Conservation (phyloP, 2,113 vertebrate species). For the Podocnemis expansa region DNA sequence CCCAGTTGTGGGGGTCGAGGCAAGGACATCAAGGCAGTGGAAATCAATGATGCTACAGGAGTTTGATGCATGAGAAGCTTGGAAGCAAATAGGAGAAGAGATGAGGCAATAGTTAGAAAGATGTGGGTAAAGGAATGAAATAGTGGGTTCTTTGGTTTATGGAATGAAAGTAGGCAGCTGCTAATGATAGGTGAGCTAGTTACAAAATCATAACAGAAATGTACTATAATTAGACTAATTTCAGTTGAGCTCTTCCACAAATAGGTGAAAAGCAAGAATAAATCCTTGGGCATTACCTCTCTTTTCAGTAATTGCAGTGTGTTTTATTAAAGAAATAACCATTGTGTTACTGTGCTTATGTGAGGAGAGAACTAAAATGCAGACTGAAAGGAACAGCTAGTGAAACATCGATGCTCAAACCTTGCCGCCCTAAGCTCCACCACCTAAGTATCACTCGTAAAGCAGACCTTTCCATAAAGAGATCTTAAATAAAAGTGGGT, state of each 20-base stretch:
- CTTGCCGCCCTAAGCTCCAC: neutral
- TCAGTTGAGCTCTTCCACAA: constrained; percentile 1
- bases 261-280: neutral
- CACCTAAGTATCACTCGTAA: neutral
- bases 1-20: neutral
- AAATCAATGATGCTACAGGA: neutral
- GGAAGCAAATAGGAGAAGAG: neutral
- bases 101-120: neutral
- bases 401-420: neutral
- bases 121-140: neutral
- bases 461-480: neutral
- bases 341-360: rapidly evolving
- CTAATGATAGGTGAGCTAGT: neutral
- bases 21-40: neutral
- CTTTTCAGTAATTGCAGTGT: neutral
- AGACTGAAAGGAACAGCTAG: neutral
- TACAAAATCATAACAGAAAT: neutral
- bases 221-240: neutral
- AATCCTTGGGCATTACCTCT: neutral
- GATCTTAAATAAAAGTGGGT: neutral
- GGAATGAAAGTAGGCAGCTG: neutral
- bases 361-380: neutral
- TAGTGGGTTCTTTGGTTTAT: neutral
- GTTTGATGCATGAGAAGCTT: neutral
- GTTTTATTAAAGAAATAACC: neutral